Base-by-base conservation (phyloP, 2,888 invertebrate genomes). In the Antheraea assamensis region DNA sequence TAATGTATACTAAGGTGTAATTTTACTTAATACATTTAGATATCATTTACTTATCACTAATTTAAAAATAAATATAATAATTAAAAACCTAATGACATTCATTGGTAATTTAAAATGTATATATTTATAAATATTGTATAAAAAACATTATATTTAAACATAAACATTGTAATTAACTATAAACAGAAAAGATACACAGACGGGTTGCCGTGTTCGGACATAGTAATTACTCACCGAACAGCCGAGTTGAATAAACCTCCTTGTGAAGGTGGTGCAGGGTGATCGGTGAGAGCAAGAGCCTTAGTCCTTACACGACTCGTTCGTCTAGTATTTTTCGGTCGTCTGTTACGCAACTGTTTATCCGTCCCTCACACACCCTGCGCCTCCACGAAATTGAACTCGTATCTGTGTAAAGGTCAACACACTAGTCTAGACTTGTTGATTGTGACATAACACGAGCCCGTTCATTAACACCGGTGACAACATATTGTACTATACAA, bases 371-470 rank as follows among this genome's bases (percentile, higher is more conserved):
- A 79, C 80, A 78, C 79, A 81, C 78, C 76, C 81, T 81, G 70
- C 77, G 76, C 75, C 83, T 80, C 80, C 78, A 76, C 78, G 80
- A 80, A 82, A 80, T 83, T 80, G 78, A 79, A 81, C 80, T 80
- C 80, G 75, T 80, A 80, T 82, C 81, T 82, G 74, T 74, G 75
- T 74, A 73, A 77, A 81, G 86, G 87, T 87, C 88, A 88, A 86
- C 81, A 86, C 81, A 84, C 87, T 83, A 83, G 89, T 90, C 90
- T 90, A 90, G 87, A 89, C 89, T 89, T 88, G 86, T 88, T 88
- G 85, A 87, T 87, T 85, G 83, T 82, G 79, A 82, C 78, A 79
- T 75, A 80, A 71, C 58, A 35, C 71, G n/a, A 52, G 31, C 68
- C 35, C 71, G 52, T 71, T 55, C 35, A 71, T 71, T 71, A 71